Evolutionary conservation across 1,140 invertebrate species (phyloP).

Genomic region (Steinernema feltiae): DNA sequence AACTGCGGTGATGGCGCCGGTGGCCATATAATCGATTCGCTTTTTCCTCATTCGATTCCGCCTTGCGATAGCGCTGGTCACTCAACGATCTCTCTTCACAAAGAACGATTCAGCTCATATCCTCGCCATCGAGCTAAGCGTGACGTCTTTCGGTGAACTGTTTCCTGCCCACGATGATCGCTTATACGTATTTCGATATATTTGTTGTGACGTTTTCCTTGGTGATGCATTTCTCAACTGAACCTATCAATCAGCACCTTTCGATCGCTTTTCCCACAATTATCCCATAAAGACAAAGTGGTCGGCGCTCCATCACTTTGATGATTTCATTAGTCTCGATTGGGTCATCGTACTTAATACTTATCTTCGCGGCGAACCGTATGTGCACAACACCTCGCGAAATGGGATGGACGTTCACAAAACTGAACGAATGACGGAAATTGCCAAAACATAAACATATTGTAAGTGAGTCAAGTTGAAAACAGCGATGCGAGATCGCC

Average conservation of each 20-base stretch:
- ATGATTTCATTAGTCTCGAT: slow-evolving; percentile 15
- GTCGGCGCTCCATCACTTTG: background rate
- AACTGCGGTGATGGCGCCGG: slow-evolving; percentile 13
- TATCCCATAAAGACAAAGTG: background rate
- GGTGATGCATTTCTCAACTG: background rate
- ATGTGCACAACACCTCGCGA: background rate
- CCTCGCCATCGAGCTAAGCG: background rate
- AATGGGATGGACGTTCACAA: background rate
- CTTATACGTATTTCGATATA: no score
- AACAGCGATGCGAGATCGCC: no score
- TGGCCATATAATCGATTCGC: slow-evolving; percentile 1
- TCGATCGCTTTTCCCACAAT: background rate
- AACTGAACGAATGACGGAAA: no score
- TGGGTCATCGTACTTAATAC: slow-evolving; percentile 1
- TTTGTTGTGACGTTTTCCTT: no score
- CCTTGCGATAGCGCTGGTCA: background rate
- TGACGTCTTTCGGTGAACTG: background rate
- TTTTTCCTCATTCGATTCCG: slow-evolving; percentile 2
- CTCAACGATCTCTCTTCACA: background rate
- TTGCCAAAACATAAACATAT: no score
- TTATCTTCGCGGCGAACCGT: background rate
- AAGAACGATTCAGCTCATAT: background rate
- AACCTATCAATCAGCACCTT: background rate
- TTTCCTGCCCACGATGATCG: background rate
- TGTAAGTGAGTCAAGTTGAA: no score